Base-by-base conservation (phyloP, 2,888 invertebrate genomes). In the Lepidochrysops patricia region DNA sequence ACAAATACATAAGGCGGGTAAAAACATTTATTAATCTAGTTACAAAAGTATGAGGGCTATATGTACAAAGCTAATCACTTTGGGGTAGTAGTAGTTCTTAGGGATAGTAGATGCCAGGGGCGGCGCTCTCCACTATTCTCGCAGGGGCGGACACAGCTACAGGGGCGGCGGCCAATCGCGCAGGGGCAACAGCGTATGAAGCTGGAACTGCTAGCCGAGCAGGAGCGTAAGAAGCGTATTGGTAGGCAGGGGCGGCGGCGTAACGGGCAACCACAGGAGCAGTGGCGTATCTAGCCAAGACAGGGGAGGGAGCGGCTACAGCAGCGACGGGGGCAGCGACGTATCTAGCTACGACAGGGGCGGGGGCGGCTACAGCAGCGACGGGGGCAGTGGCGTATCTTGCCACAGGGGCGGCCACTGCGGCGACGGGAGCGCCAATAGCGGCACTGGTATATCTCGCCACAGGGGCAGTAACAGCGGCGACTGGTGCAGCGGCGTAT, bases 221-320 rank as follows among this genome's bases (percentile, higher is more conserved):
- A 66, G 7, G 64, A 7, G 49, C 49, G 23, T 49, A 49, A 72
- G 73, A 65, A 9, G 70, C 70, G 57, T 67, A 69, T 32, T 66
- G 70, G 1, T 69, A 70, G 3, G 68, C 56, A 1, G 70, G 69
- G 0, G 73, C 69, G 70, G 93, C 92, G 13, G 89, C 82, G 49
- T 96, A 87, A 50, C 91, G 91, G 57, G 93, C 93, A 72, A 95
- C 93, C 23, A 1, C 52, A 2, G 92, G 63, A 90, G 83, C 63
- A 89, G 91, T 72, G 90, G 91, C 70, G 57, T 71, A 70, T 25
- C 70, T 61, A 56, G 67, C 57, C 19, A 50, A 5, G 1, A 52
- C 27, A 26, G 52, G 15, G 6, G 52, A 26, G 4, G 52, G 15
- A 7, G 52, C 37, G 4, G 37, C 49, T 27, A 57, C 66, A 34